Base-by-base conservation (phyloP, 2,888 invertebrate species). In the Hermodice carunculata region DNA sequence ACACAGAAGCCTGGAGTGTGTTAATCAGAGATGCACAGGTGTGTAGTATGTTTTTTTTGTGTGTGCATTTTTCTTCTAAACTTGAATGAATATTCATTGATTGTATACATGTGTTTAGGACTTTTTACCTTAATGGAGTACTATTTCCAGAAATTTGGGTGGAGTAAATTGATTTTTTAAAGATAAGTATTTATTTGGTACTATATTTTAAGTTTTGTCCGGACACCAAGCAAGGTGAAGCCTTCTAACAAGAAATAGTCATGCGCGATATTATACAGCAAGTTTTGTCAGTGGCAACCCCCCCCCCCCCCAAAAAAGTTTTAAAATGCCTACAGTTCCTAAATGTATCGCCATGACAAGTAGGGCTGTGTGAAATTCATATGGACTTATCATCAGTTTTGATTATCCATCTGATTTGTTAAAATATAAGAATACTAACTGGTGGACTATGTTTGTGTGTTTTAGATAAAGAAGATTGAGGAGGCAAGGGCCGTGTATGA, bases 1-100 rank as follows among this genome's bases (percentile, higher is more conserved):
- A 99, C 86, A 91, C 97, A 34, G 99, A 99, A 86, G 96, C 98
- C 31, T 99, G 99, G 99, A 96, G 96, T 60, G 90, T 98, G 28
- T 90, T 99, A 61, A 91, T 99, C 53, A 89, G 98, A 60, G 98
- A 99, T 87, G 94, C 96, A 0, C 97, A 97, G 85, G 88, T 88
- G 74, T 56, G 4, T 24, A 46, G 46, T 17, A 31, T 31, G 11
- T 29, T n/a, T 11, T 32, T 31, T 19, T 11, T 5, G 29, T 31
- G 53, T 31, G 17, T 6, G 14, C 34, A 32, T 52, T 52, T 52
- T 4, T 17, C 46, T 44, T 5, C 5, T 14, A 8, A 19, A 51
- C 14, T 28, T 51, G 11, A 51, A 24, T 37, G 5, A 8, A 5
- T 34, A 34, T 37, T 53, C 5, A 19, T 5, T 6, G 8, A 17